A percentile compares a stretch with the other conserved stretches of the same genome.
These are phyloP conservation scores for Platichthys flesus DNA, from an alignment of 2,113 vertebrate genomes.

Conservation along the genomic window DNA sequence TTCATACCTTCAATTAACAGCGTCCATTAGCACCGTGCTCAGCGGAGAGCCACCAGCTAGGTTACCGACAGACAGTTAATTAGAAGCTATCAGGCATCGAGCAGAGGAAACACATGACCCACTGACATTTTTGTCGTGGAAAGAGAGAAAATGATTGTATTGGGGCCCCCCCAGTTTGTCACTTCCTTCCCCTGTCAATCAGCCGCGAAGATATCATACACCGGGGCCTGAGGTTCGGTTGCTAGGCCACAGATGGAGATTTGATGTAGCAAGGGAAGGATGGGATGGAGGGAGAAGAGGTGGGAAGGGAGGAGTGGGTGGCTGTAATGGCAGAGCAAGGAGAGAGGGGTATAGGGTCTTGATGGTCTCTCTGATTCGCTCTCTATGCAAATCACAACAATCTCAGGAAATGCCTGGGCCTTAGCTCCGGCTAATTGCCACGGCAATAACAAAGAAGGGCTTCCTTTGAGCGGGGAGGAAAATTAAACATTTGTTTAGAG, in stretches of 20 bases:
- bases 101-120: conserved; percentile 11
- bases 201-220: conserved; percentile 19
- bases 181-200: conserved; percentile 36
- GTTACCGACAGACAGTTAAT: conserved; percentile 56
- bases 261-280: conserved; percentile 5
- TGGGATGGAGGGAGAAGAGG: conserved; percentile 6
- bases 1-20: conserved; percentile 61
- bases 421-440: conserved; percentile 80
- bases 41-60: conserved; percentile 52
- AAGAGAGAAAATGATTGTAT: conserved; percentile 13
- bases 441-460: conserved; percentile 81
- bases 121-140: conserved; percentile 4
- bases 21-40: conserved; percentile 60
- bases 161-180: conserved; percentile 35
- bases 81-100: conserved; percentile 36
- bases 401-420: conserved; percentile 83
- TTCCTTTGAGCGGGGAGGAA: conserved; percentile 79
- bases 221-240: conserved; percentile 50
- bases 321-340: conserved; percentile 25
- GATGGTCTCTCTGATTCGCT: conserved; percentile 75
- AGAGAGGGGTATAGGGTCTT: conserved; percentile 47
- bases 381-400: conserved; percentile 84
- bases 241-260: conserved; percentile 65
- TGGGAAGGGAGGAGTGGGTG: conserved; percentile 38
- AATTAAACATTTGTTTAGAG: conserved; percentile 83